Base-by-base conservation (phyloP, 2,797 vertebrate species). In the Danio jaintianensis region DNA sequence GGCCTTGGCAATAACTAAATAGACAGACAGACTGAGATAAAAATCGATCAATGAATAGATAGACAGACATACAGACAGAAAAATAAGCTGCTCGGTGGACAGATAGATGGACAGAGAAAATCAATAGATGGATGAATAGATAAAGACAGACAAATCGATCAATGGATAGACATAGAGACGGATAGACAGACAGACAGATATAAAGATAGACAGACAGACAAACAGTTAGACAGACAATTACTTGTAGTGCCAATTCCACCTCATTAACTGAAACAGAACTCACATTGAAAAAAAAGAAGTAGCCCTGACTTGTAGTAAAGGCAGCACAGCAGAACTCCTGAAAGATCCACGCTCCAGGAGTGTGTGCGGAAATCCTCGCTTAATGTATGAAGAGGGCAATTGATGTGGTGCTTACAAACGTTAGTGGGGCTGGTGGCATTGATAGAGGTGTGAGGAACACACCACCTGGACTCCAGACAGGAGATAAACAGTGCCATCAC, bases 401-500 rank as follows among this genome's bases (percentile, higher is more conserved):
- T 70, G 69, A 69, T 82, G 48, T 63, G 76, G 68, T 69, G 62
- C 67, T 81, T 78, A 78, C 81, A 85, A 82, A 86, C 74, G 83
- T 83, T 84, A 82, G 78, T 58, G 16, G 75, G 56, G 53, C 71
- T 79, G 71, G 71, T 87, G 86, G 84, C 82, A 87, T 74, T 87
- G 84, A 87, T 75, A 74, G 80, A 87, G 80, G 82, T 79, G 71
- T 78, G 78, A 85, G 81, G 62, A 79, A 81, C 75, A 82, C 82
- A 85, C 75, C 86, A 87, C 82, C 84, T 87, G 86, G 86, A 81
- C 80, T 84, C 71, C 66, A 85, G 82, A 88, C 83, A 84, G 79
- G 73, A 87, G 86, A 87, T 85, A 85, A 85, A 87, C 82, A 85
- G 80, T 71, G 53, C 71, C 82, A 81, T 87, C 82, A 77, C 62